A percentile compares a stretch with the other conserved stretches of the same genome.
Conservation (phyloP, 2,113 vertebrate genomes). For the Mus pahari region DNA sequence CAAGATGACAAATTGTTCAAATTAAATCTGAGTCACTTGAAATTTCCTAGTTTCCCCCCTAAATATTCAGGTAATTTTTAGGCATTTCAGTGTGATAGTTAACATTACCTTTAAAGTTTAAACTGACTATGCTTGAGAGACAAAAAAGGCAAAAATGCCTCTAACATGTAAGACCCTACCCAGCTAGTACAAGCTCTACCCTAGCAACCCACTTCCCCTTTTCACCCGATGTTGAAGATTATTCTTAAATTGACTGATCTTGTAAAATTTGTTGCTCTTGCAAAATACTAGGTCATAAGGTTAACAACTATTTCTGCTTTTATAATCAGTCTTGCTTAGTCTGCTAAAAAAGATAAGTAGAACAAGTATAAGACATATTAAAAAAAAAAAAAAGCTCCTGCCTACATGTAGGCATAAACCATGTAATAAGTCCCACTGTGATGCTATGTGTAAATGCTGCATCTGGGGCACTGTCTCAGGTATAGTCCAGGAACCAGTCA, state of each 20-base stretch:
- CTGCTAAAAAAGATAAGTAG: background rate
- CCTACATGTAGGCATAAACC: background rate
- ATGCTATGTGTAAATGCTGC: background rate
- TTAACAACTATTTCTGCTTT: background rate
- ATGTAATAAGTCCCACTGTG: background rate
- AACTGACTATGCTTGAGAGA: background rate
- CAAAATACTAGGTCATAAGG: background rate
- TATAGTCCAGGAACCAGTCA: background rate
- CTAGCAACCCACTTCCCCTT: background rate
- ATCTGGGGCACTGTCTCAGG: no score
- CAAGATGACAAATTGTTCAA: background rate
- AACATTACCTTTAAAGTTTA: background rate
- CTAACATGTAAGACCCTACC: background rate
- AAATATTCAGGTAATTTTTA: background rate
- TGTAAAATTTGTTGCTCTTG: background rate
- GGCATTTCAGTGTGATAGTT: background rate
- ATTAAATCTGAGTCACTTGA: background rate
- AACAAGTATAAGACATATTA: no score
- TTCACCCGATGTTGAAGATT: background rate
- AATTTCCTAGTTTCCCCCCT: background rate
- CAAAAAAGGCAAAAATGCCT: background rate
- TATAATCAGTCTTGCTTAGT: background rate
- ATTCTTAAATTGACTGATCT: background rate
- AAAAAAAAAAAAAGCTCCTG: background rate
- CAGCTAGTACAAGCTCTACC: background rate